Percentiles rank a stretch among this genome's conserved stretches.
Conservation (phyloP, 2,888 invertebrate genomes). For the Cosmorhoe ocellata region DNA sequence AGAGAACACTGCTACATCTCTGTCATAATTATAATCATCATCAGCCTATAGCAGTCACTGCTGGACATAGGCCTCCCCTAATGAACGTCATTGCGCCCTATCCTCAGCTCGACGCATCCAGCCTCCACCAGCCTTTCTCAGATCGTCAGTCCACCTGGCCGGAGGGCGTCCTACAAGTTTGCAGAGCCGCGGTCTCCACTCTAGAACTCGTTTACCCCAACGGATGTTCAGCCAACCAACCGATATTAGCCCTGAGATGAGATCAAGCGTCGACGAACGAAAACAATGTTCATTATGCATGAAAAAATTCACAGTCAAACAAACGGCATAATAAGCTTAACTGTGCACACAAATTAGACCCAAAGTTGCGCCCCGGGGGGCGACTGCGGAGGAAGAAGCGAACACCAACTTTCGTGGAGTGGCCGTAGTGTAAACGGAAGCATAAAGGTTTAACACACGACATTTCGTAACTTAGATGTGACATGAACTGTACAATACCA, state of each 20-base stretch:
- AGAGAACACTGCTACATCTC: no score
- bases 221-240: constrained; percentile 4
- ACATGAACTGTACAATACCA: not conserved
- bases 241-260: not conserved
- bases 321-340: constrained; percentile 46
- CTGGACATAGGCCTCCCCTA: no score
- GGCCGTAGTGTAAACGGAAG: constrained; percentile 5
- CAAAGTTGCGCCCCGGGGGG: constrained; percentile 33
- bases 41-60: no score
- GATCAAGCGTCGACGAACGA: constrained; percentile 26
- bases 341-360: constrained; percentile 45
- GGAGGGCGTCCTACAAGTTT: no score
- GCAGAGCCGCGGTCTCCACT: no score
- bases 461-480: not conserved
- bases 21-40: no score
- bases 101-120: no score
- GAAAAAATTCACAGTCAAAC: constrained; percentile 40
- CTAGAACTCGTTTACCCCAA: no score
- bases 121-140: no score
- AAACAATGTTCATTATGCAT: constrained; percentile 35
- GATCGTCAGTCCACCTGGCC: no score
- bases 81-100: no score
- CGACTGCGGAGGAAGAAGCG: constrained; percentile 4
- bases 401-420: constrained; percentile 19
- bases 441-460: constrained; percentile 3